phyloP scores from a whole-genome alignment of 2,797 vertebrate genomes.

The Coregonus suidteri region DNA sequence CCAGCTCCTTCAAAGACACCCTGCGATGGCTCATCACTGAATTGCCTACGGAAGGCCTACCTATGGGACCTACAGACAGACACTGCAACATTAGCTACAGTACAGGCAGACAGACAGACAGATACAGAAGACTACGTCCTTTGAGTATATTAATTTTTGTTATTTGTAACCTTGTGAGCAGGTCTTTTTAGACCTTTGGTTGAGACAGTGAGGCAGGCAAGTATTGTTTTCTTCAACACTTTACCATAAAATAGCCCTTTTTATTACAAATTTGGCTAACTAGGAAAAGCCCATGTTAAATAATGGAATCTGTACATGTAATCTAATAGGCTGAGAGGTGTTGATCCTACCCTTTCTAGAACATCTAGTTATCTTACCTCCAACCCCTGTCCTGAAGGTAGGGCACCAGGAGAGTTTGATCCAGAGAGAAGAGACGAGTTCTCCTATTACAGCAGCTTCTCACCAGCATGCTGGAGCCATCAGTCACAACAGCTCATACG shows the following conservation, averaged over 20 bases:
- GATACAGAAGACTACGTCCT: neutral
- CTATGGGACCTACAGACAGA: neutral
- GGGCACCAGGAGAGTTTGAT: neutral
- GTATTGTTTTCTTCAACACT: too few relatives aligned
- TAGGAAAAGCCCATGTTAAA: neutral
- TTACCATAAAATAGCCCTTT: too few relatives aligned
- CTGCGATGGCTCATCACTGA: conserved; percentile 83
- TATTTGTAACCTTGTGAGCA: too few relatives aligned
- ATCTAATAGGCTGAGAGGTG: neutral
- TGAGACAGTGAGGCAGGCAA: too few relatives aligned
- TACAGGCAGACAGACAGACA: neutral
- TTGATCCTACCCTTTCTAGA: neutral
- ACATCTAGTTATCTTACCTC: conserved; percentile 3
- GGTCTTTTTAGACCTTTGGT: too few relatives aligned
- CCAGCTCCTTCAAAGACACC: conserved; percentile 87
- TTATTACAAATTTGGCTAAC: too few relatives aligned
- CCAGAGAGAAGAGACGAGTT: neutral
- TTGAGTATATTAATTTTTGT: neutral
- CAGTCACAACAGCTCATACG: neutral
- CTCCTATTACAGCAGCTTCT: neutral
- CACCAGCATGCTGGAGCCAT: neutral
- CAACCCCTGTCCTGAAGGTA: conserved; percentile 7
- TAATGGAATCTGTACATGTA: neutral
- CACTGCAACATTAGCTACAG: neutral
- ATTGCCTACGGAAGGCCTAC: conserved; percentile 53